Evolutionary conservation across 1,140 invertebrate genomes (phyloP).

Genomic region (Charaxes varanes): DNA sequence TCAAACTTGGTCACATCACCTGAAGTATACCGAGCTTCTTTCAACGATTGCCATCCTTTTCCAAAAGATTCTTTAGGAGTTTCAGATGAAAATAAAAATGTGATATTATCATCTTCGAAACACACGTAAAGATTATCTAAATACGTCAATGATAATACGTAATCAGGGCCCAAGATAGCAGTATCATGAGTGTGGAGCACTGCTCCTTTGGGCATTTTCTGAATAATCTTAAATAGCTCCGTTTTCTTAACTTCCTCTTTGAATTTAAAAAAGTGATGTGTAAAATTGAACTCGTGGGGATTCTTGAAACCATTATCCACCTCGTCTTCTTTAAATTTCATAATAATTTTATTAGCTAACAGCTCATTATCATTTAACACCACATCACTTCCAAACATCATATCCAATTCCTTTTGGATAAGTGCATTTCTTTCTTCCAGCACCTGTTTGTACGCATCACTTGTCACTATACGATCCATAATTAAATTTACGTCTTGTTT

Average conservation of each 20-base stretch:
- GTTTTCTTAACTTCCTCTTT: constrained; percentile 79
- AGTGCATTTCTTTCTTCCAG: constrained; percentile 41
- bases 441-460: constrained; percentile 24
- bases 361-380: constrained; percentile 75
- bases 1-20: constrained; percentile 75
- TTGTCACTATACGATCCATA: constrained; percentile 12
- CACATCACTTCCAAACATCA: constrained; percentile 72
- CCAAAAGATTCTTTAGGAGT: constrained; percentile 26
- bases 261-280: constrained; percentile 80
- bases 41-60: constrained; percentile 74
- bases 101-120: constrained; percentile 36
- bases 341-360: constrained; percentile 78
- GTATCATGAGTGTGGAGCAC: constrained; percentile 83
- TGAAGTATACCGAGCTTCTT: constrained; percentile 71
- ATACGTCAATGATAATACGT: constrained; percentile 81
- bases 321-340: constrained; percentile 78
- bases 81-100: constrained; percentile 54
- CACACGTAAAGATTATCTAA: constrained; percentile 82
- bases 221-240: constrained; percentile 79
- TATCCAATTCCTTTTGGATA: constrained; percentile 40
- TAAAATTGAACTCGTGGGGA: constrained; percentile 77
- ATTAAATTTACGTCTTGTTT: no score
- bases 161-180: constrained; percentile 78
- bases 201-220: constrained; percentile 82
- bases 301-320: constrained; percentile 73